Evolutionary conservation across 64 coral and sea anemone genomes (phyloP), one percentile per base, ranked within the genome.

Genomic region (Porites australiensis): DNA sequence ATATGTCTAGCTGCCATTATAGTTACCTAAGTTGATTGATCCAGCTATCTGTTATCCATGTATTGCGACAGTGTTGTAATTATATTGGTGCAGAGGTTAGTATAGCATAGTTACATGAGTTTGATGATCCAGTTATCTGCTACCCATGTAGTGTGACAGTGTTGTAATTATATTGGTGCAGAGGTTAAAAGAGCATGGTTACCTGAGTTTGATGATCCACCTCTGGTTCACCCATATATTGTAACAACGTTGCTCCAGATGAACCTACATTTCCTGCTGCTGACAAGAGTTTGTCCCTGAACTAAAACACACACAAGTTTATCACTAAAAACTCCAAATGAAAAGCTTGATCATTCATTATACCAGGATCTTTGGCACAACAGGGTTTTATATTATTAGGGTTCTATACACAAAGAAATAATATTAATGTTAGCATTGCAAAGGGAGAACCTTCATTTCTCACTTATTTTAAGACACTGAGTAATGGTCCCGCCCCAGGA

Each of bases 191-290:
- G 2, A 22, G 3, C 4, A 78, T 44, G 15, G 65, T 18, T 82
- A 98, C 96, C 82, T 94, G 93, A 77, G 93, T 98, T 81, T 98
- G 81, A 65, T 98, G 96, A 64, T 96, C 95, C 37, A 96, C 95
- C 20, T 96, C 95, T 9, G 95, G 95, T 52, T 96, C 95, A 79
- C 96, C 96, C 92, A 98, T 95, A 44, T 94, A 98, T n/a, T 98
- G 93, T 74, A 98, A 75, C 47, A 98, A 57, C 49, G 94, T 86
- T 11, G 95, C 95, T 18, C 95, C 95, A 74, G 91, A 90, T 64
- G 92, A 94, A 12, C 95, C 95, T 6, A 96, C 95, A 70, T 93
- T 90, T 43, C 91, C 95, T 55, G 95, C 95, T 13, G 95, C 95
- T 76, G 88, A 87, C 58, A 96, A 64, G 62, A 96, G 81, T 53